Evolutionary conservation across 2,888 invertebrate species (phyloP), one percentile per base, ranked within the genome.

Genomic region (Willowsia nigromaculata): DNA sequence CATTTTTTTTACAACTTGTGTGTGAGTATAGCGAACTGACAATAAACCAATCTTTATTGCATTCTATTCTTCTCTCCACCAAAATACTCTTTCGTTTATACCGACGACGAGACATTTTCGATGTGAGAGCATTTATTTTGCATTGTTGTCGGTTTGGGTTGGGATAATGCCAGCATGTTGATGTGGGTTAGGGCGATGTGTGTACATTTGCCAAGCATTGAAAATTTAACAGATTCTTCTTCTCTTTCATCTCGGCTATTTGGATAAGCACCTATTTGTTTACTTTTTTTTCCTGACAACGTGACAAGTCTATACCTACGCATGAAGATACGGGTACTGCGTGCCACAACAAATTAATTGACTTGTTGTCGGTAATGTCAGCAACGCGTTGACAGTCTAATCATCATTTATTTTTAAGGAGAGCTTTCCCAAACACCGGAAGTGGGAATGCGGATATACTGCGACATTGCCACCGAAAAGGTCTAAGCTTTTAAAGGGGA

Each of bases 131-230:
- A n/a, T n/a, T n/a, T n/a, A n/a, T n/a, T n/a, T n/a, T 43, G 40
- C 13, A 47, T 82, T 27, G 47, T 65, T 82, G 43, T 30, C 27
- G 15, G 15, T 62, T 59, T 43, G 22, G 30, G 47, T 85, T 85
- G 85, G 85, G 74, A 74, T 76, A 59, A 76, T 85, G 85, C 85
- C 85, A 85, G 59, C 85, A 59, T 59, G 76, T 85, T 85, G 85
- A 85, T 85, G 85, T 76, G 76, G 85, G 85, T 85, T 85, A 85
- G 56, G 85, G 85, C 25, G 50, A 71, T 65, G 65, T 18, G 71
- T 71, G 47, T 18, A 37, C 27, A 43, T 43, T 9, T 74, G 74
- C 47, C 74, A 74, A 74, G n/a, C 74, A 74, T 47, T 25, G 15
- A 74, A 74, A 71, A n/a, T 33, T 37, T 30, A 6, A 2, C 33